These are phyloP conservation scores for Rhabditoides inermis DNA, from an alignment of 2,888 invertebrate genomes.

Conservation along the genomic window DNA sequence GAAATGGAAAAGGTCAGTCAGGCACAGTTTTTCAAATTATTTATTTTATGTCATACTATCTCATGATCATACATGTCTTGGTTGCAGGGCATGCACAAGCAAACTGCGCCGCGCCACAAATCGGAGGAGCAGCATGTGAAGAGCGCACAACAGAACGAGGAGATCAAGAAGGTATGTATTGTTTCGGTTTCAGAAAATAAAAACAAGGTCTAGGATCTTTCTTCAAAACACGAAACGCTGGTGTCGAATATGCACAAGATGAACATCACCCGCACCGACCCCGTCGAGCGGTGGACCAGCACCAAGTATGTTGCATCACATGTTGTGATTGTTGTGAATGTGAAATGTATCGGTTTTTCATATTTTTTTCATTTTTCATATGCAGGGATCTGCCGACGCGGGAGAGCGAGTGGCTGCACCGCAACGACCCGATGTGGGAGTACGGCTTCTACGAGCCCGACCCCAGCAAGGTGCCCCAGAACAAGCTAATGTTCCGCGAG, in stretches of 20 bases:
- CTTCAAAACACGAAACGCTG: conserved; percentile 28
- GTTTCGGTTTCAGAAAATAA: background rate
- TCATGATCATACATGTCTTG: too few species aligned
- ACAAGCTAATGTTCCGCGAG: conserved; percentile 41
- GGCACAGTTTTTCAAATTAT: background rate
- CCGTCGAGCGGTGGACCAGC: conserved; percentile 31
- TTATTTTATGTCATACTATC: background rate
- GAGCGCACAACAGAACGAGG: conserved; percentile 20
- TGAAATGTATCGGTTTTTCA: background rate
- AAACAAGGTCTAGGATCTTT: conserved; percentile 24
- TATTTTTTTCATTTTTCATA: background rate
- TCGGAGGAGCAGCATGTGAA: conserved; percentile 29
- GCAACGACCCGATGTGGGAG: conserved; percentile 41
- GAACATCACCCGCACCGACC: conserved; percentile 37
- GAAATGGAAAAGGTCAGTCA: conserved; percentile 18
- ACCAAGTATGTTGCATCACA: conserved; percentile 17
- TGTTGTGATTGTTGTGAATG: background rate
- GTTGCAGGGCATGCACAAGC: conserved; percentile 2
- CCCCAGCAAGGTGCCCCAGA: conserved; percentile 35
- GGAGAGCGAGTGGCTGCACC: conserved; percentile 32
- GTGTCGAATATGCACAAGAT: conserved; percentile 43
- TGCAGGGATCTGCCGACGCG: conserved; percentile 35
- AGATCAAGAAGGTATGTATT: conserved; percentile 17
- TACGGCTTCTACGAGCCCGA: conserved; percentile 48
- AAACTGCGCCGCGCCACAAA: conserved; percentile 31